Percentiles rank a stretch among this genome's conserved stretches.
These are phyloP conservation scores for Pituophis catenifer DNA, from an alignment of 2,113 vertebrate genomes.

Conservation along the genomic window DNA sequence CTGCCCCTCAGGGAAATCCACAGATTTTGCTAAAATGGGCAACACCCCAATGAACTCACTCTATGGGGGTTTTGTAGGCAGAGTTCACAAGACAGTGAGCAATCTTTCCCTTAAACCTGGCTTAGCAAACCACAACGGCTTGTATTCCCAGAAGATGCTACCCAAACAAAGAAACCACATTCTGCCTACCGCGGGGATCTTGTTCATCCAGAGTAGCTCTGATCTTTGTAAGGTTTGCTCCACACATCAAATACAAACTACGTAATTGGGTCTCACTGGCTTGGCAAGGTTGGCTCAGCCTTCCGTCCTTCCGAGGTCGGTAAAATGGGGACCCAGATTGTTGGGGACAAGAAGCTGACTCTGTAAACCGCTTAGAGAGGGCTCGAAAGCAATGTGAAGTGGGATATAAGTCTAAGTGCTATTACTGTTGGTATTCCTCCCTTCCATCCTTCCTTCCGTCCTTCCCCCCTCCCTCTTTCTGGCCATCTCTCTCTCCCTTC, in stretches of 20 bases:
- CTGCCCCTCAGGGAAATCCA: not conserved
- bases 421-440: not conserved
- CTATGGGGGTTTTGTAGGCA: not conserved
- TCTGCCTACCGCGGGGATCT: fast-evolving
- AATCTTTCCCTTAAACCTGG: not conserved
- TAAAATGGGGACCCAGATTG: not conserved
- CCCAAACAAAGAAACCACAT: not conserved
- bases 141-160: not conserved
- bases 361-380: not conserved
- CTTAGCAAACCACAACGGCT: not conserved
- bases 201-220: not conserved
- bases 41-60: not conserved
- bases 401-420: not conserved
- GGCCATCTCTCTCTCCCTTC: no score
- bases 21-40: not conserved
- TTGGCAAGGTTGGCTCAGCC: not conserved
- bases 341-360: not conserved
- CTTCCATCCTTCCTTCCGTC: no score
- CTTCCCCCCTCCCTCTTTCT: no score
- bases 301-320: not conserved
- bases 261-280: not conserved
- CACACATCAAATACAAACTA: not conserved
- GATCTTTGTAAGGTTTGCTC: not conserved
- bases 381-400: no score
- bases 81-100: not conserved